phyloP scores from a whole-genome alignment of 2,113 vertebrate species.

The Neolamprologus brichardi region DNA sequence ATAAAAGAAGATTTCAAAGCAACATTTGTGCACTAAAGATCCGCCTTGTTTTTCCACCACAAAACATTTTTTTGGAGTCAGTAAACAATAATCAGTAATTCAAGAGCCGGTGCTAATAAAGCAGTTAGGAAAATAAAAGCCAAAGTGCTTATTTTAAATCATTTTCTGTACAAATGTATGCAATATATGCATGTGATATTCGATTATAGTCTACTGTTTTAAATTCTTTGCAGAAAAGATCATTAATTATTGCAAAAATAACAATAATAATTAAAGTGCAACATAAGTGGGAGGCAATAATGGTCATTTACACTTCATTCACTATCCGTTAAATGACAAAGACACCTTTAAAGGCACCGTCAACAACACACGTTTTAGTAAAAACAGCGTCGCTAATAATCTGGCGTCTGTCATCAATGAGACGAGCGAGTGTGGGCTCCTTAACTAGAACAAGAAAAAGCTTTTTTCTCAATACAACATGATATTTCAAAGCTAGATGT shows the following conservation, averaged over 20 bases:
- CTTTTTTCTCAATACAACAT: background rate
- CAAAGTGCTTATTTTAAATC: background rate
- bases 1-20: too few relatives aligned
- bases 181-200: background rate
- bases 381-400: accelerated
- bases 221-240: background rate
- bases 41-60: too few relatives aligned
- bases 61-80: background rate
- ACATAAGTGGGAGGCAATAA: background rate
- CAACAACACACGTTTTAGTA: accelerated
- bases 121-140: background rate
- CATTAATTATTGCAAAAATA: background rate
- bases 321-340: background rate
- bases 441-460: background rate
- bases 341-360: accelerated
- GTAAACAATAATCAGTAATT: conserved; percentile 1
- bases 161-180: background rate
- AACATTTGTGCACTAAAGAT: too few relatives aligned
- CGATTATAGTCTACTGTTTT: accelerated
- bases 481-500: accelerated
- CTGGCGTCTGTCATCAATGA: background rate
- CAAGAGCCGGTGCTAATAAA: background rate
- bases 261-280: background rate
- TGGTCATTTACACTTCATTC: background rate
- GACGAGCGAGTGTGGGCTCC: accelerated